Percentiles rank a stretch among this genome's conserved stretches.
These are phyloP conservation scores for Polia nebulosa DNA, from an alignment of 2,888 invertebrate species.

Conservation along the genomic window DNA sequence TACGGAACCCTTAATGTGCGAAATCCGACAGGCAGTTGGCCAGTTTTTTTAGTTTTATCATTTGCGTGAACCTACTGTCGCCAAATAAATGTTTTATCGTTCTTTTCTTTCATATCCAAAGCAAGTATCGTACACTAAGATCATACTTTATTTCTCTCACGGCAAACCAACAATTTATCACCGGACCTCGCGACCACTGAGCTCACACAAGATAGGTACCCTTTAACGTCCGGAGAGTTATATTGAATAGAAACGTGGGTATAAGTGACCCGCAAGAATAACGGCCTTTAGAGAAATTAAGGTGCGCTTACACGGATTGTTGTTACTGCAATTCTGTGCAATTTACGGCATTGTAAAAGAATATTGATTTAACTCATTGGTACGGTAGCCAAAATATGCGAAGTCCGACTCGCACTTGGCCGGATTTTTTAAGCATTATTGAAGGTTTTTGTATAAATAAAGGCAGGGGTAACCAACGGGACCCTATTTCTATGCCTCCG, in stretches of 20 bases:
- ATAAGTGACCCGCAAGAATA: constrained; percentile 24
- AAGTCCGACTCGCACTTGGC: too few relatives aligned
- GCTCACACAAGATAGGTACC: constrained; percentile 33
- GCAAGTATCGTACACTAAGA: background rate
- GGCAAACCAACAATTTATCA: constrained; percentile 23
- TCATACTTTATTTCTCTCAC: constrained; percentile 11
- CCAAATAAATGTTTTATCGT: too few relatives aligned
- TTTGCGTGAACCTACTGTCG: too few relatives aligned
- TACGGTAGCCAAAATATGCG: too few relatives aligned
- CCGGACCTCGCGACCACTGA: constrained; percentile 12
- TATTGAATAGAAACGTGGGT: constrained; percentile 48
- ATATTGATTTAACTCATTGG: too few relatives aligned
- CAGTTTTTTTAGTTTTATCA: too few relatives aligned
- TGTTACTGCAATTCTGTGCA: background rate
- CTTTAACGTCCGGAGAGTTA: constrained; percentile 43
- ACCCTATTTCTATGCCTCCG: too few relatives aligned
- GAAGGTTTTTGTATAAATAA: too few relatives aligned
- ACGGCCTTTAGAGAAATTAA: constrained; percentile 13
- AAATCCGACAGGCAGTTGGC: too few relatives aligned
- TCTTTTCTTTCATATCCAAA: background rate
- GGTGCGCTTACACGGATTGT: background rate
- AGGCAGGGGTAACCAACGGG: too few relatives aligned
- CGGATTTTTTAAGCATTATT: too few relatives aligned
- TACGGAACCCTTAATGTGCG: too few relatives aligned
- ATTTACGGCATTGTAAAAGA: background rate